These are phyloP conservation scores for Lycia hirtaria DNA, from an alignment of 2,888 invertebrate genomes.

Conservation along the genomic window DNA sequence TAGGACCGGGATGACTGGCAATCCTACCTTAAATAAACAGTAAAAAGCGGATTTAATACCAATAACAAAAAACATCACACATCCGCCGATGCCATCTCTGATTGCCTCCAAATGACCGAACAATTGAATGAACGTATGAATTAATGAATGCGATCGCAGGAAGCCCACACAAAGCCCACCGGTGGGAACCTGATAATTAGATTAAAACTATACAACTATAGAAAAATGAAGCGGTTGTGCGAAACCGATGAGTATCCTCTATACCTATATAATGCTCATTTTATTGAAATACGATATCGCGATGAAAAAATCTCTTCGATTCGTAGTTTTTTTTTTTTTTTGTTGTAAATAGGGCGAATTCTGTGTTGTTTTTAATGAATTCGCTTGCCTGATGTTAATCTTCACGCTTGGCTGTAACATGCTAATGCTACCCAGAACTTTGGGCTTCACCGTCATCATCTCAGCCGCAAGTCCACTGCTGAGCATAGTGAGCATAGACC, in stretches of 20 bases:
- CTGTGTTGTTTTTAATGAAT: no score
- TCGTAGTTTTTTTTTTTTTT: not conserved
- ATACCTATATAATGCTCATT: slow-evolving; percentile 30
- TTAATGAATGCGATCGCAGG: slow-evolving; percentile 65
- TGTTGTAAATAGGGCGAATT: no score
- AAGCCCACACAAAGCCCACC: slow-evolving; percentile 58
- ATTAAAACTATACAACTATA: slow-evolving; percentile 57
- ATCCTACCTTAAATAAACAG: slow-evolving; percentile 2
- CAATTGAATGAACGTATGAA: slow-evolving; percentile 30
- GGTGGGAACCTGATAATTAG: slow-evolving; percentile 84
- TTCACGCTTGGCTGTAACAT: no score
- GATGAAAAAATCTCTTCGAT: not conserved
- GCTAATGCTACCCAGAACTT: no score
- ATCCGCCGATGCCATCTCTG: slow-evolving; percentile 55
- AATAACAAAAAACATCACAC: slow-evolving; percentile 27
- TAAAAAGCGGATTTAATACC: slow-evolving; percentile 9
- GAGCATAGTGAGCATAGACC: no score
- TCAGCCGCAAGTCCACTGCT: no score
- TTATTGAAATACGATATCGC: slow-evolving; percentile 9
- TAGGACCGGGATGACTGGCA: no score
- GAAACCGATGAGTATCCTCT: slow-evolving; percentile 44
- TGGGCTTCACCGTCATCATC: no score
- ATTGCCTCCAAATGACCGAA: slow-evolving; percentile 39
- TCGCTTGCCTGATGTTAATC: no score
- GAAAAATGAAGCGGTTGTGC: slow-evolving; percentile 35